Base-by-base conservation (phyloP, 1,140 invertebrate genomes). In the Samia ricini region DNA sequence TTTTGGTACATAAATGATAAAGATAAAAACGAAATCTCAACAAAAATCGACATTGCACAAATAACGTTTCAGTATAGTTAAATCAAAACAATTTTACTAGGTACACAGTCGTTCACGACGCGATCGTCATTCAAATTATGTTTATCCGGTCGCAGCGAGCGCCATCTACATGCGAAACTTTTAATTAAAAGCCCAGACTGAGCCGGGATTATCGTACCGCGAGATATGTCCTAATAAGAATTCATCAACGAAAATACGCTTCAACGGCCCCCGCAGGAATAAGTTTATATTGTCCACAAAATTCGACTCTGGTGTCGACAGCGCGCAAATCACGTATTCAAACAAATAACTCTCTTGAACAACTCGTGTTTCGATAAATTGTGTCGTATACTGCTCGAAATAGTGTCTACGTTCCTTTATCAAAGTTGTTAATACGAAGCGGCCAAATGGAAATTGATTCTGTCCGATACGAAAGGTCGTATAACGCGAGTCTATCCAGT, bases 261-360 rank as follows among this genome's bases (percentile, higher is more conserved):
- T 19, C 33, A 42, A 15, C 33, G 12, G 33, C 3, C 33, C 33
- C n/a, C n/a, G n/a, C 12, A 42, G 15, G 33, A 42, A 42, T 33
- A 26, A 18, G 22, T 26, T 19, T 26, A 26, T n/a, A 15, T 24
- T 42, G 22, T 42, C 61, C 57, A 56, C 64, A 58, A 81, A 75
- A 78, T 77, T 69, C 71, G 66, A 81, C 76, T 70, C 64, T 79
- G 71, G 70, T 67, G 74, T 72, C 72, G 71, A 56, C 64, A 74
- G 72, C 75, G 72, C 75, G 70, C 81, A 80, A 86, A 86, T 86
- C 82, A 80, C 82, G 78, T 79, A 81, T 84, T 74, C 71, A 81
- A 77, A 77, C 81, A 78, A 75, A 76, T 71, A 79, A 81, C 73
- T 77, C 73, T 68, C 66, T 42, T 15, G 21, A 64, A 42, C 57